Conservation (phyloP, 2,888 invertebrate species). For the Norana najaformis region DNA sequence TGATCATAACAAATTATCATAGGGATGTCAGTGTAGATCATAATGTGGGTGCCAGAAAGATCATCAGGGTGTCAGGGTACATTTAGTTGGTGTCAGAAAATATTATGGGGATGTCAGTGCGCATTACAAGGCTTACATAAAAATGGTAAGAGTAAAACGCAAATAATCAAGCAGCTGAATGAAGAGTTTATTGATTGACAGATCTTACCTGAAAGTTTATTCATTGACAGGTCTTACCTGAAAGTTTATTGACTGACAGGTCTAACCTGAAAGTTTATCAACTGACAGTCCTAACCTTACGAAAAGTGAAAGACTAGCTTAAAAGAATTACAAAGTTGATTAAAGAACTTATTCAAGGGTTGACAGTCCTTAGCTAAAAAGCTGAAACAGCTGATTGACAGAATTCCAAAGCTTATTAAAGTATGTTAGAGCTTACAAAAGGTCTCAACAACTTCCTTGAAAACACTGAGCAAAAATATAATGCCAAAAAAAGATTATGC, state of each 20-base stretch:
- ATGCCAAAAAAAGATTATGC: conserved; percentile 6
- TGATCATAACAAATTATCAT: too few relatives aligned
- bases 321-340: neutral
- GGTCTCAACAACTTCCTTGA: neutral
- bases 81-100: too few relatives aligned
- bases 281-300: neutral
- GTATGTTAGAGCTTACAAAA: neutral
- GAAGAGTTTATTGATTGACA: neutral
- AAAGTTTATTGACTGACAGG: neutral
- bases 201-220: neutral
- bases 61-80: too few relatives aligned
- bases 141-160: neutral
- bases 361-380: neutral
- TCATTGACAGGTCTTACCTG: neutral
- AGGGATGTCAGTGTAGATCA: too few relatives aligned
- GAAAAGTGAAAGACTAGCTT: neutral
- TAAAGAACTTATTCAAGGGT: neutral
- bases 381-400: neutral
- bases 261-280: neutral
- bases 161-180: neutral
- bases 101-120: too few relatives aligned
- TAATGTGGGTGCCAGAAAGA: too few relatives aligned
- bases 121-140: neutral
- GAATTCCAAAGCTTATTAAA: neutral
- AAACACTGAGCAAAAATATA: neutral